A percentile compares a stretch with the other conserved stretches of the same genome.
phyloP scores from a whole-genome alignment of 2,888 invertebrate species.

The Drosophila niveifrons region DNA sequence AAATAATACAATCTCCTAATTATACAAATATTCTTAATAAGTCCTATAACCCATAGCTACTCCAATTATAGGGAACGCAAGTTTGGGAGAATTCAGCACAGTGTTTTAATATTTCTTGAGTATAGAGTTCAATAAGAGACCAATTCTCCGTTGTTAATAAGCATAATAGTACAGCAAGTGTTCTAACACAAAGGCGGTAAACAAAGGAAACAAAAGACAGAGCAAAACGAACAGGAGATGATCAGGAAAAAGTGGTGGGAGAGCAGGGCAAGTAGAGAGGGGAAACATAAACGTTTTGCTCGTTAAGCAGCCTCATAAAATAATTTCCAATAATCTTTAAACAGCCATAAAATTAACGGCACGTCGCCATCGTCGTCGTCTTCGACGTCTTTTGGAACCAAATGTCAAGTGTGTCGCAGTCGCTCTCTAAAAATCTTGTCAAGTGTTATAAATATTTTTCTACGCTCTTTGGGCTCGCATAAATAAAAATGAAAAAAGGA shows the following conservation, averaged over 20 bases:
- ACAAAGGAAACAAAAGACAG: slow-evolving; percentile 9
- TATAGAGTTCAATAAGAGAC: slow-evolving; percentile 1
- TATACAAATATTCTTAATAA: background rate
- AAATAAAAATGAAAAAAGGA: slow-evolving; percentile 30
- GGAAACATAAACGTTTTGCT: slow-evolving; percentile 60
- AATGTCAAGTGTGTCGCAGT: slow-evolving; percentile 59
- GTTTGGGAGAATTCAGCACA: background rate
- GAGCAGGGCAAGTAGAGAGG: slow-evolving; percentile 1
- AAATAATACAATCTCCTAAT: background rate
- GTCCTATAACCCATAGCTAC: background rate
- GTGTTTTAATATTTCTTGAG: background rate
- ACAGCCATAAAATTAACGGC: slow-evolving; percentile 78
- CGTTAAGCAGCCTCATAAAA: slow-evolving; percentile 75
- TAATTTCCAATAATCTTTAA: slow-evolving; percentile 81
- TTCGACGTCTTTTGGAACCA: slow-evolving; percentile 30
- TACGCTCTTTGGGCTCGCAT: slow-evolving; percentile 52
- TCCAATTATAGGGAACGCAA: background rate
- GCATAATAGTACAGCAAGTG: slow-evolving; percentile 9
- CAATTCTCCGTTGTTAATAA: slow-evolving; percentile 3
- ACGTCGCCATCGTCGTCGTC: slow-evolving; percentile 55
- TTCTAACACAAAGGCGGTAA: background rate
- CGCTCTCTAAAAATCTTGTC: slow-evolving; percentile 70
- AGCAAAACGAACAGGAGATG: background rate
- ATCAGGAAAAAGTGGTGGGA: background rate
- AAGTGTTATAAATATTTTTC: slow-evolving; percentile 79